These are phyloP conservation scores for Goniozus legneri DNA, from an alignment of 1,140 invertebrate genomes.

Conservation along the genomic window DNA sequence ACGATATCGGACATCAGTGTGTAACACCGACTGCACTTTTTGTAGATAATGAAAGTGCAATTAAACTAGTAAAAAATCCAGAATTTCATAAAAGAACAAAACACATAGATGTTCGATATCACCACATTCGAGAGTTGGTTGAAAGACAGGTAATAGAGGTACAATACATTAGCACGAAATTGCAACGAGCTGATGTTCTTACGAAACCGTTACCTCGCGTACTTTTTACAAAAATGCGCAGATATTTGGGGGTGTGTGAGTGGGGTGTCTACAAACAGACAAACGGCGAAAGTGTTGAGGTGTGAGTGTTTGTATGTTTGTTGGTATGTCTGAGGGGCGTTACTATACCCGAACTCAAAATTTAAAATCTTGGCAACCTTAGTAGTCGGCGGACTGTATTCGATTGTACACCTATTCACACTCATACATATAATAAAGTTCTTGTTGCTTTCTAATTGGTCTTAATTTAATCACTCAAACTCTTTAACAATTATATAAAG, in stretches of 20 bases:
- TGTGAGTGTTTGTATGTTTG: no score
- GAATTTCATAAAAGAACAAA: neutral
- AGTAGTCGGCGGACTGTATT: no score
- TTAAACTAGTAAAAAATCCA: neutral
- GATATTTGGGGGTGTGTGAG: neutral
- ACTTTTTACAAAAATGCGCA: neutral
- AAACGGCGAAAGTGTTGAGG: slow-evolving; percentile 3
- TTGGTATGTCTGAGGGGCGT: no score
- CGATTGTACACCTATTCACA: no score
- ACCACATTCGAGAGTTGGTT: neutral
- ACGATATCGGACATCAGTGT: neutral
- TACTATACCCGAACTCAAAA: no score
- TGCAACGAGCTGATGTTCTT: neutral
- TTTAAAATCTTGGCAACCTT: no score
- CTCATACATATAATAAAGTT: no score
- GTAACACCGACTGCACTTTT: neutral
- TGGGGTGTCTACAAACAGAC: neutral
- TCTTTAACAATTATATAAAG: no score
- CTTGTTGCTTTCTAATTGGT: no score
- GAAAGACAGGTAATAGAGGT: neutral
- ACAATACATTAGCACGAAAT: neutral
- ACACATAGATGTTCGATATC: neutral
- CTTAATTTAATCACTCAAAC: no score
- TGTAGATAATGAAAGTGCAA: neutral
- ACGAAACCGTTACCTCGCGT: neutral